A percentile compares a stretch with the other conserved stretches of the same genome.
Evolutionary conservation across 2,113 vertebrate genomes (phyloP).

Genomic region (Platycercus adscitus): DNA sequence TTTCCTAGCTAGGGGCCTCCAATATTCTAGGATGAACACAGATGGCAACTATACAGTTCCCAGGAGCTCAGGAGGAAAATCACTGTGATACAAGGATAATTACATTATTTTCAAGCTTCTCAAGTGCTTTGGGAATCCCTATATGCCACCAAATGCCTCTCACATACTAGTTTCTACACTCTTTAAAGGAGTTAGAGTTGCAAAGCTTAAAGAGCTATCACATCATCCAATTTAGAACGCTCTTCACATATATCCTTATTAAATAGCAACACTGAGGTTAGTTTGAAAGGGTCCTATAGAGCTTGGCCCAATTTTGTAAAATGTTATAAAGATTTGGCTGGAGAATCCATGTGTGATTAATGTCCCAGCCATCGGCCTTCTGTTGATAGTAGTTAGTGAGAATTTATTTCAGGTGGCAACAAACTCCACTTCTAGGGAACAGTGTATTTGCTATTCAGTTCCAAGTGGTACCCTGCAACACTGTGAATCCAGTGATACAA

Average conservation of each 20-base stretch:
- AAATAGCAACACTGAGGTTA: background rate
- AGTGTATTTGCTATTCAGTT: background rate
- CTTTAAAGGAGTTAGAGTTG: background rate
- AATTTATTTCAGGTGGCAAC: background rate
- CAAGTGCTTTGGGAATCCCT: background rate
- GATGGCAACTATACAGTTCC: background rate
- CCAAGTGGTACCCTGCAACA: background rate
- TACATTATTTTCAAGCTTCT: slow-evolving; percentile 21
- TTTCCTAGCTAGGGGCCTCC: background rate
- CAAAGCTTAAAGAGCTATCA: background rate
- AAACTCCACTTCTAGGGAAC: background rate
- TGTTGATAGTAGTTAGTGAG: background rate
- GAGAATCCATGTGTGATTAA: background rate
- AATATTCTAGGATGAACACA: background rate
- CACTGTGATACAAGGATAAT: background rate
- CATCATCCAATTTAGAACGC: background rate
- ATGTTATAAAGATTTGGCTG: background rate
- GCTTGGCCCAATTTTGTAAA: background rate
- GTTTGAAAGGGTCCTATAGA: background rate
- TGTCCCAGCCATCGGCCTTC: background rate
- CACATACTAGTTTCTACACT: background rate
- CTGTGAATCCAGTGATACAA: background rate
- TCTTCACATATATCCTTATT: background rate
- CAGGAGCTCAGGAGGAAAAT: background rate
- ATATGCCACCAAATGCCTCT: background rate